A percentile compares a stretch with the other conserved stretches of the same genome.
These are phyloP conservation scores for Hylaeus volcanicus DNA, from an alignment of 1,140 invertebrate genomes.

Conservation along the genomic window DNA sequence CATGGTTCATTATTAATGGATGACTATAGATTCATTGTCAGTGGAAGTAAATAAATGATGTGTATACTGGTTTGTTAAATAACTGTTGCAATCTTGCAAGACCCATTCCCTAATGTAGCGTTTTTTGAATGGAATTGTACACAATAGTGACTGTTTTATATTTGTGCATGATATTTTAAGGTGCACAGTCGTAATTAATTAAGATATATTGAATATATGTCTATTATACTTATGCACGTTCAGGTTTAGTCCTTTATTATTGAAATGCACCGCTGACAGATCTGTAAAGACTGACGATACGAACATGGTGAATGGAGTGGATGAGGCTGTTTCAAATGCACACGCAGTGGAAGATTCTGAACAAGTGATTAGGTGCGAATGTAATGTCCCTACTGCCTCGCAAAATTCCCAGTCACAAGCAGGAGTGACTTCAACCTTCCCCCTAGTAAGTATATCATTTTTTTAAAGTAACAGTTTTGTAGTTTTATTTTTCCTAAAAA, in stretches of 20 bases:
- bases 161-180: conserved; percentile 54
- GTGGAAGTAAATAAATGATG: conserved; percentile 74
- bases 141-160: conserved; percentile 36
- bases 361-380: conserved; percentile 77
- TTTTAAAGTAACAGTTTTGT: neutral
- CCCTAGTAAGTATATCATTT: conserved; percentile 72
- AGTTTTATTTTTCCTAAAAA: neutral
- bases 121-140: conserved; percentile 36
- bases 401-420: conserved; percentile 77
- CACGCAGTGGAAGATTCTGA: conserved; percentile 72
- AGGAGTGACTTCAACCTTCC: conserved; percentile 74
- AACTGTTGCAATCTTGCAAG: conserved; percentile 65
- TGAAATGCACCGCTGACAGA: conserved; percentile 78
- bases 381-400: conserved; percentile 74
- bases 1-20: conserved; percentile 70
- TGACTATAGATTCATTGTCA: conserved; percentile 73
- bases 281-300: conserved; percentile 80
- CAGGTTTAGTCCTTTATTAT: conserved; percentile 73
- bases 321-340: conserved; percentile 78
- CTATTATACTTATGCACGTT: conserved; percentile 59
- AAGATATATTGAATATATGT: conserved; percentile 42
- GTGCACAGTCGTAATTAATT: conserved; percentile 40
- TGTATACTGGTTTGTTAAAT: conserved; percentile 75
- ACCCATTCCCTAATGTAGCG: conserved; percentile 43
- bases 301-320: conserved; percentile 79